Conservation (phyloP, 2,797 vertebrate species). For the Helicolenus hilgendorfi region DNA sequence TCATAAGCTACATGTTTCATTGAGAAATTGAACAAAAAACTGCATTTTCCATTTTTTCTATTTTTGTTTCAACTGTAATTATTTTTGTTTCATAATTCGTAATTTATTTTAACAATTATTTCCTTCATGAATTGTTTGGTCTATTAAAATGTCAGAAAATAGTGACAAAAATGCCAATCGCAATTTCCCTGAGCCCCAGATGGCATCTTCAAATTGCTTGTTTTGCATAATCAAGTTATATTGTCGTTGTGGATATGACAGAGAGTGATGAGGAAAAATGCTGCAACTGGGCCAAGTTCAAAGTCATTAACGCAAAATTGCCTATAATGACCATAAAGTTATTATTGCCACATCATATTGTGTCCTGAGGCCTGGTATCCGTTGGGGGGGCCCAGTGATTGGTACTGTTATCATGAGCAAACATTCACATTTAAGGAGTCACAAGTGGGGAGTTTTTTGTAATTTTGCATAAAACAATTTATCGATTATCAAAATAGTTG, state of each 20-base stretch:
- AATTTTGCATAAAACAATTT: background rate
- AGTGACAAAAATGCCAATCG: fast-evolving
- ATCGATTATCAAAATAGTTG: background rate
- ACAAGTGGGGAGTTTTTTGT: background rate
- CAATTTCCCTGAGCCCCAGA: background rate
- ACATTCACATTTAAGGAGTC: background rate
- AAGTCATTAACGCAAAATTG: background rate
- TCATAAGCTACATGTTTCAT: background rate
- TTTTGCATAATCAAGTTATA: background rate
- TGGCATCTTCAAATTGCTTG: background rate
- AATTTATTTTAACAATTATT: background rate
- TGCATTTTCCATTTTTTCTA: background rate
- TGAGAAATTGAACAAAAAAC: background rate
- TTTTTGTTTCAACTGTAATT: background rate
- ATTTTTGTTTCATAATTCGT: background rate
- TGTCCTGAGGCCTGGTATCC: background rate
- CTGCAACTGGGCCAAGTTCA: background rate
- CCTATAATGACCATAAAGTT: background rate
- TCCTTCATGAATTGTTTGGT: background rate
- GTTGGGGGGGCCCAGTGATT: background rate
- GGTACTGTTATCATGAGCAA: background rate
- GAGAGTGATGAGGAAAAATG: background rate
- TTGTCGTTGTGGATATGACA: background rate
- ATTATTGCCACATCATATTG: background rate
- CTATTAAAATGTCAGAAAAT: background rate